Base-by-base conservation (phyloP, 2,113 vertebrate species). In the Triplophysa tibetana region DNA sequence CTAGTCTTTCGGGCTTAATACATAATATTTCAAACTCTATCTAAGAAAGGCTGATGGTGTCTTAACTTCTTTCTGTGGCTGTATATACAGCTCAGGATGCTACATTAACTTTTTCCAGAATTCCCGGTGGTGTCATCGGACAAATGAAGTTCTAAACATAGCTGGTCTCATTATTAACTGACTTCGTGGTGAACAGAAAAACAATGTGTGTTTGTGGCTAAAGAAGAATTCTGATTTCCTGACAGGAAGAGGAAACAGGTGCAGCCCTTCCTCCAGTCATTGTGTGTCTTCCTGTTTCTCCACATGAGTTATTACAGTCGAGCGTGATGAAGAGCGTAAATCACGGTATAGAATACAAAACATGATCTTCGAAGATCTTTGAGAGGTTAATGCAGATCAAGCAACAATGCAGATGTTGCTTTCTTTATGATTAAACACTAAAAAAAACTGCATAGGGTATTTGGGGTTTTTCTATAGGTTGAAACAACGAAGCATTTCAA, bases 181-280 rank as follows among this genome's bases (percentile, higher is more conserved):
- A 4, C 41, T 65, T 38, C 60, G 23, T 61, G 29, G n/a, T 63
- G 43, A 69, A 63, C 16, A 74, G 67, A 48, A 26, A 73, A 45
- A 43, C 62, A 66, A 45, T 66, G 26, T 29, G 66, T 41, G 48
- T 69, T 67, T 4, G 41, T 4, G 54, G 5, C 65, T 79, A 41
- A 75, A 50, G 41, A 21, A 21, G 38, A 86, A 65, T n/a, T 79
- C 8, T 16, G 2, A 43, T 82, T 75, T 77, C 77, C 75, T 79
- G 84, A 86, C 87, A 89, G 90, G 89, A 90, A 91, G 67, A 60
- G 88, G 88, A 88, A 86, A 65, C 76, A 13, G 83, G 81, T 68
- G 70, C 75, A 74, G 43, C 72, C 74, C 83, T 90, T 90, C 87
- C 86, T 86, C 77, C 17, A 80, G 88, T 86, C 85, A 86, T 65